These are phyloP conservation scores for Nibea albiflora DNA, from an alignment of 2,113 vertebrate genomes.

Conservation along the genomic window DNA sequence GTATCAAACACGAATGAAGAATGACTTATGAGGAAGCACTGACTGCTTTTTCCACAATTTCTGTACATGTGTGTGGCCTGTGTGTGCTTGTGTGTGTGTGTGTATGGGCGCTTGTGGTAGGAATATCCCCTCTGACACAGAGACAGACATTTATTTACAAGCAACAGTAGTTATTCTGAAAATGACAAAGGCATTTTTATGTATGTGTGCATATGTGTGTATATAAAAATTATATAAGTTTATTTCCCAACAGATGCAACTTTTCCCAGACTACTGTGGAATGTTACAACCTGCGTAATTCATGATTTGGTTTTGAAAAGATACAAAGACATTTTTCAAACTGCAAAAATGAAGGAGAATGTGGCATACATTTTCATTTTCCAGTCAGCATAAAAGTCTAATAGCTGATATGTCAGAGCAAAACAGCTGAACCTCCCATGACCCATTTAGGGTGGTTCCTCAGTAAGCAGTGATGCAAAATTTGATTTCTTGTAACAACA, in stretches of 20 bases:
- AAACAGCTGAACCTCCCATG: constrained; percentile 14
- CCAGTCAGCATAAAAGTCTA: neutral
- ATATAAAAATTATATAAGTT: neutral
- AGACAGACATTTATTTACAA: constrained; percentile 15
- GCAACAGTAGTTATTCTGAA: neutral
- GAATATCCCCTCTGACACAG: constrained; percentile 21
- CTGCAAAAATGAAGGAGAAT: neutral
- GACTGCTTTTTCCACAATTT: neutral
- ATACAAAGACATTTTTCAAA: neutral
- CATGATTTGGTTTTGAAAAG: neutral
- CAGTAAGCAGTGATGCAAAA: too few relatives aligned
- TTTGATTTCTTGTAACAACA: neutral
- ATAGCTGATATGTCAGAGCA: neutral
- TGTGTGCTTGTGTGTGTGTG: constrained; percentile 14
- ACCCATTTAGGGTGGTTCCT: neutral
- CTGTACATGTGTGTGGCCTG: neutral
- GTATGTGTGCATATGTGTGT: neutral
- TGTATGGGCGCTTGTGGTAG: neutral
- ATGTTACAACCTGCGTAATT: neutral
- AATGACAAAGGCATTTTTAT: neutral
- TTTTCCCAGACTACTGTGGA: neutral
- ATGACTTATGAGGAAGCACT: neutral
- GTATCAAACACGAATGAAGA: neutral
- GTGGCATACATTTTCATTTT: neutral
- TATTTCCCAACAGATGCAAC: neutral